Evolutionary conservation across 2,888 invertebrate genomes (phyloP), one percentile per base, ranked within the genome.

Genomic region (Chrysodeixis includens): DNA sequence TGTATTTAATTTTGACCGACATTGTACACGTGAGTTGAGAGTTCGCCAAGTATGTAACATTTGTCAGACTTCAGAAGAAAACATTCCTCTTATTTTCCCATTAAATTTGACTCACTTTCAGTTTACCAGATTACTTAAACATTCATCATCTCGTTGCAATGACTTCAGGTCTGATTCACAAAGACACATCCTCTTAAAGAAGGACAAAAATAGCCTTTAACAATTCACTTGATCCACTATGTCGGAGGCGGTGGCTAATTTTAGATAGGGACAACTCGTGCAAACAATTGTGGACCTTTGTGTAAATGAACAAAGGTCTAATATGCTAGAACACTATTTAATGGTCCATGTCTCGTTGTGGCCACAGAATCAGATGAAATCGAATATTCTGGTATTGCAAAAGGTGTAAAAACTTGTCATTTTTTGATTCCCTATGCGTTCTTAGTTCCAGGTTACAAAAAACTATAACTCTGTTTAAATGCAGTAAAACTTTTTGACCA

Each of bases 181-280:
- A 84, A 84, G 83, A 71, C 63, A 86, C 87, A 86, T 88, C 88
- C 87, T 86, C 71, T 78, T 79, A 82, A 81, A 79, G 74, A 69
- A 76, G 68, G 66, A 76, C 82, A 82, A 78, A 88, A 89, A 89
- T 89, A 89, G 79, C 82, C 60, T 71, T 67, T 78, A 81, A 63
- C 74, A 74, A 79, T 80, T 83, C 82, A 83, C 76, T 81, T 83
- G 74, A 78, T 69, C 55, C 76, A 62, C 59, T 54, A 73, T 80
- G 77, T 81, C 77, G 79, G 79, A 79, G 84, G 84, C 83, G 87
- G 74, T 65, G 49, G 73, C 86, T 90, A 88, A 83, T 76, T 88
- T 84, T 89, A 88, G 88, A 84, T 52, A 44, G 57, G 54, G 55
- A 26, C 55, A 57, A 70, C 69, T 57, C 56, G 46, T 62, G 20